Percentiles rank a stretch among this genome's conserved stretches.
Evolutionary conservation across 1,140 invertebrate species (phyloP).

Genomic region (Apocrypta bakeri): DNA sequence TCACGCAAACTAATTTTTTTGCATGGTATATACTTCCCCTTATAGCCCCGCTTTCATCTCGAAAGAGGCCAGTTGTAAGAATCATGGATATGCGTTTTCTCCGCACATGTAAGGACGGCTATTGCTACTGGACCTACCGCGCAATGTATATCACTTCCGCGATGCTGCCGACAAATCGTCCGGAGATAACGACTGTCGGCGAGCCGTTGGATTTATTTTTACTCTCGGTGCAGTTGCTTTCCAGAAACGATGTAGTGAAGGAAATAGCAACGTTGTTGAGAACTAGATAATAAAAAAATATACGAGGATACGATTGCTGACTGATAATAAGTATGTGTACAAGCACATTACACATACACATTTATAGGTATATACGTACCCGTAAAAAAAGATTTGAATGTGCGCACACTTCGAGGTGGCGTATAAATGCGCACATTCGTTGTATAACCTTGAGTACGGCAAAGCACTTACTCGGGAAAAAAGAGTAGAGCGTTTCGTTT

Average conservation of each 20-base stretch:
- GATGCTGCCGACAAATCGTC: slow-evolving; percentile 2
- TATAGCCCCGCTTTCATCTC: not conserved
- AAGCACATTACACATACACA: no score
- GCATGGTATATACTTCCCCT: not conserved
- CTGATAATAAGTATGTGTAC: no score
- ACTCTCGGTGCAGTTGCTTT: not conserved
- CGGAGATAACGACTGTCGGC: not conserved
- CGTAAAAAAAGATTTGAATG: no score
- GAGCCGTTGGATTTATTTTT: slow-evolving; percentile 5
- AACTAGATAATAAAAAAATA: no score
- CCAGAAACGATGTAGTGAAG: no score
- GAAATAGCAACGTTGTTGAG: no score
- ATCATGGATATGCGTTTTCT: not conserved
- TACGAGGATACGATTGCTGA: no score
- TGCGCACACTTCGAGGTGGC: no score
- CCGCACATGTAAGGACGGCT: not conserved
- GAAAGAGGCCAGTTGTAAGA: not conserved
- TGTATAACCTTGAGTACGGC: not conserved
- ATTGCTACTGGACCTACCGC: no score
- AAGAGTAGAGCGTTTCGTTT: not conserved
- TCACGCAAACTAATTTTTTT: not conserved
- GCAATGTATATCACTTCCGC: not conserved
- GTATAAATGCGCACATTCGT: not conserved
- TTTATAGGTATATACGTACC: no score
- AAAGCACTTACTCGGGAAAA: not conserved